A percentile compares a stretch with the other conserved stretches of the same genome.
Conservation (phyloP, 2,888 invertebrate species). For the Drosophila pegasa region DNA sequence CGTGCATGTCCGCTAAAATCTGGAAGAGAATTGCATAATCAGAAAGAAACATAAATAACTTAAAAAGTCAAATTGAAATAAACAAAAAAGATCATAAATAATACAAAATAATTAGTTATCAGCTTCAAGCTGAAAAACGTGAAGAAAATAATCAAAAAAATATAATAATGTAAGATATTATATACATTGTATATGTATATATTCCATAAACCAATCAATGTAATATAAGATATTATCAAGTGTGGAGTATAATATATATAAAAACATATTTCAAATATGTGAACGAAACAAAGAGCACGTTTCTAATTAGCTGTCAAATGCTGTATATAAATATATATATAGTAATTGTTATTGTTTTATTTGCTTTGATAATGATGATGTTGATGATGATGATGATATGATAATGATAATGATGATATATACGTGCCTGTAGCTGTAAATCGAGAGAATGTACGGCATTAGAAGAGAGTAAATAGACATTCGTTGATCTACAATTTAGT, state of each 20-base stretch:
- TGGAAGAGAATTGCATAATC: not conserved
- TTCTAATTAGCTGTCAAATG: constrained; percentile 11
- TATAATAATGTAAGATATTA: constrained; percentile 2
- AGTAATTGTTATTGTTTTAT: constrained; percentile 57
- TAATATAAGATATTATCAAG: constrained; percentile 13
- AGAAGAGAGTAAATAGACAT: constrained; percentile 66
- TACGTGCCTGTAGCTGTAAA: constrained; percentile 48
- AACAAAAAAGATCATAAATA: not conserved
- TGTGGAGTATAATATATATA: constrained; percentile 1
- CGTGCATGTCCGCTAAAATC: not conserved
- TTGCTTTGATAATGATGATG: constrained; percentile 33
- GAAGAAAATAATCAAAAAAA: not conserved
- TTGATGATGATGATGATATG: constrained; percentile 5
- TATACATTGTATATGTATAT: not conserved
- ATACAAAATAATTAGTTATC: not conserved
- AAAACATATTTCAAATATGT: constrained; percentile 8
- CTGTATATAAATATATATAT: constrained; percentile 23
- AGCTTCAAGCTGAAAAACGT: constrained; percentile 2
- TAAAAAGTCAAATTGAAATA: not conserved
- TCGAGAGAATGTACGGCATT: constrained; percentile 24
- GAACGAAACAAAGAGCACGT: constrained; percentile 1
- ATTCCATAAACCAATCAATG: constrained; percentile 7
- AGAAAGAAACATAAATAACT: not conserved
- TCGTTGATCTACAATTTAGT: constrained; percentile 78
- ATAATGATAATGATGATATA: constrained; percentile 27